Percentiles rank a stretch among this genome's conserved stretches.
Evolutionary conservation across 2,113 vertebrate species (phyloP).

Genomic region (Thomomys bottae): DNA sequence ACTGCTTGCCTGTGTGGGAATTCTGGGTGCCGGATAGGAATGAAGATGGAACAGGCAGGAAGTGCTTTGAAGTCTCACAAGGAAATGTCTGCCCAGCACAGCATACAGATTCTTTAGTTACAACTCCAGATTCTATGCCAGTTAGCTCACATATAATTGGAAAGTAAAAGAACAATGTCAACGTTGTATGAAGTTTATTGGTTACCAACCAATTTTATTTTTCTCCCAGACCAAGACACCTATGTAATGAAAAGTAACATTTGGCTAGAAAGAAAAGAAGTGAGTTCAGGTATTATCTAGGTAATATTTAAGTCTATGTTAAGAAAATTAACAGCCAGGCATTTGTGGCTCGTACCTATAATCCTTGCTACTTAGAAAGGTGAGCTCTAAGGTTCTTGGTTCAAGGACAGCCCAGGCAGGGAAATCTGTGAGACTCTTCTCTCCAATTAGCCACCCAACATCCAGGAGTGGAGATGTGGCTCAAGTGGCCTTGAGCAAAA

Average conservation of each 20-base stretch:
- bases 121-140: rapidly evolving
- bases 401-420: too few species aligned
- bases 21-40: too few species aligned
- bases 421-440: too few species aligned
- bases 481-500: too few species aligned
- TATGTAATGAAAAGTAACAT: neutral
- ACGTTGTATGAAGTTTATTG: neutral
- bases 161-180: neutral
- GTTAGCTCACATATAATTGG: too few species aligned
- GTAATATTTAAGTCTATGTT: neutral
- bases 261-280: neutral
- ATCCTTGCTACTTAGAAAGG: too few species aligned
- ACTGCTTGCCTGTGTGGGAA: too few species aligned
- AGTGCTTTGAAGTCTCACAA: neutral
- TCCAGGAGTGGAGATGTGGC: too few species aligned
- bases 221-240: neutral
- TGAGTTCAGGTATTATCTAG: neutral
- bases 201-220: neutral
- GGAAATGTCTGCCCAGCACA: neutral
- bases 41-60: too few species aligned
- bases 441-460: too few species aligned
- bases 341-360: too few species aligned
- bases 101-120: neutral
- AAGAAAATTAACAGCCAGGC: neutral
- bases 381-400: too few species aligned